phyloP scores from a whole-genome alignment of 2,797 vertebrate genomes.

The Anableps anableps region DNA sequence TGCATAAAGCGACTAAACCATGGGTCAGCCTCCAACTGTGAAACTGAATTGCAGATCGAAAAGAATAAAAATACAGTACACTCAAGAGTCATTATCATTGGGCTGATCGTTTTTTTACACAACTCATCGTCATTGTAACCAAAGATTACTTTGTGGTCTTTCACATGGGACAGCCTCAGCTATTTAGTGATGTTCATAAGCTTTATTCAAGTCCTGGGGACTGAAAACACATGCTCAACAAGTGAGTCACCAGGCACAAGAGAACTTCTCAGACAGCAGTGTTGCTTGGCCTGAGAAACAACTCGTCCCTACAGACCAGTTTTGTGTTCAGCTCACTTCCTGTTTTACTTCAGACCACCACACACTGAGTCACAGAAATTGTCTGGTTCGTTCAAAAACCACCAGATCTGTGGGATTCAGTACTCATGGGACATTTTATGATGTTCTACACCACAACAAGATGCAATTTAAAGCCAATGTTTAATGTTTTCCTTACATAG shows the following conservation, averaged over 20 bases:
- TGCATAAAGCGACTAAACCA: constrained; percentile 32
- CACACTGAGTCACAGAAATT: constrained; percentile 49
- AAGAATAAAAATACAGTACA: constrained; percentile 28
- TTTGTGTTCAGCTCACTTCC: constrained; percentile 72
- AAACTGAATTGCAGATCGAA: constrained; percentile 12
- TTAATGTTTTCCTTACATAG: neutral
- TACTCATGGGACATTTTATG: constrained; percentile 43
- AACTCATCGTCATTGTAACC: constrained; percentile 48
- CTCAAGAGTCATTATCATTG: constrained; percentile 33
- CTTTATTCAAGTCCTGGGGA: constrained; percentile 49
- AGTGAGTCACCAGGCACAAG: constrained; percentile 63
- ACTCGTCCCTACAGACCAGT: constrained; percentile 66
- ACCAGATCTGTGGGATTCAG: constrained; percentile 35
- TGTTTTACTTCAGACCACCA: constrained; percentile 58
- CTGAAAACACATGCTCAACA: constrained; percentile 68
- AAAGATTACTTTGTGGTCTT: constrained; percentile 53
- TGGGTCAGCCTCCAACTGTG: constrained; percentile 43
- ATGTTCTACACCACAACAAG: constrained; percentile 24
- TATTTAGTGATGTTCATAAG: constrained; percentile 69
- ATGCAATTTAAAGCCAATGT: constrained; percentile 10
- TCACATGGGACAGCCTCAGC: constrained; percentile 53
- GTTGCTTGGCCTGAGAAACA: constrained; percentile 71
- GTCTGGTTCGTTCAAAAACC: constrained; percentile 21
- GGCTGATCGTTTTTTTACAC: constrained; percentile 21
- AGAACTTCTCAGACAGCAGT: constrained; percentile 58